Base-by-base conservation (phyloP, 1,140 invertebrate species). In the Pseudobourletiella spinata region DNA sequence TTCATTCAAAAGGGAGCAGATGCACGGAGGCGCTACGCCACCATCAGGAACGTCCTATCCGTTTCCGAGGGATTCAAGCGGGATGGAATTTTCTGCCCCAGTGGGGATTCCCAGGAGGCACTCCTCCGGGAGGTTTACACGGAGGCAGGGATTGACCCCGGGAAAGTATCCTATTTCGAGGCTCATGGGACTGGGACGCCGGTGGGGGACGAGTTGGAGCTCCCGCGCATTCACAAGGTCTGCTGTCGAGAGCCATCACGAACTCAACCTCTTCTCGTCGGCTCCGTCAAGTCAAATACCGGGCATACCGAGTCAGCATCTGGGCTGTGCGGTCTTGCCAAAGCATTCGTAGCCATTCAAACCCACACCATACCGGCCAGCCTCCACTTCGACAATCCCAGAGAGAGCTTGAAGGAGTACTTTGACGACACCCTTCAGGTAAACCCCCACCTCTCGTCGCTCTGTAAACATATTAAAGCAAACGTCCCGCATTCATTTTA, bases 241-340 rank as follows among this genome's bases (percentile, higher is more conserved):
- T 86, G 95, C 71, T 89, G 87, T 64, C 81, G 79, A 3, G 82
- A 81, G 4, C 77, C 86, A 20, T 78, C 70, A 0, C 68, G 71
- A 18, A 61, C 57, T 1, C 77, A 75, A 1, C 88, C 92, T 0
- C 76, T 98, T 0, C 74, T 81, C 29, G 86, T 97, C 66, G 94
- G 94, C 3, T 91, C 92, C 0, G 80, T 94, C 0, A 98, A 98
- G 73, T 92, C 91, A 0, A 96, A 95, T 75, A 80, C 95, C 71
- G 95, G 95, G 0, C 95, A 98, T 74, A 82, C 88, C 1, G 95
- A 98, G 75, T 86, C 91, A 4, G 86, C 87, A 1, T 93, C 91
- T 32, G 92, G 91, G 61, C 75, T 90, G 0, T 90, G 87, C 54
- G 73, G 89, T 1, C 70, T 95, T 39, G 83, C 86, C 3, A 95